Evolutionary conservation across 2,888 invertebrate species (phyloP), one percentile per base, ranked within the genome.

Genomic region (Drosophila trichaetosa): DNA sequence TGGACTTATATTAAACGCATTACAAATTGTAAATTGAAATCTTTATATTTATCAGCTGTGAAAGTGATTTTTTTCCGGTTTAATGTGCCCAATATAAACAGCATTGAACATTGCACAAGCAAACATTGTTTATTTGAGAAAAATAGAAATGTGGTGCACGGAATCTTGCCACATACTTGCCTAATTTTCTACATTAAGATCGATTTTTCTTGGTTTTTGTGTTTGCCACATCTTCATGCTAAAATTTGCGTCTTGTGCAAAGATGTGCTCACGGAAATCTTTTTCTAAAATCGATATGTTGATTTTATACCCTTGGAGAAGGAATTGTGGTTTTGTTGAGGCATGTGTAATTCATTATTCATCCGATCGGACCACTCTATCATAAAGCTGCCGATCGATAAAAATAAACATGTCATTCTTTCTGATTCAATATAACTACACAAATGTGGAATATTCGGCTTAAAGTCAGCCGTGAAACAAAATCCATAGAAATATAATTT

Each of bases 1-100:
- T 66, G 59, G 76, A 76, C 73, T 69, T 42, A 16, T 16, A 66
- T 63, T 57, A 59, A 52, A 56, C 67, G 52, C 52, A 29, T 21
- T 10, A 36, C 42, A 65, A 60, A 57, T 64, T 27, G 51, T 54
- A 68, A 56, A 46, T 77, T 8, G 40, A 60, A 40, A 58, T 58
- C 40, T 64, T 42, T 18, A 38, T 38, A 49, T 59, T 46, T 18
- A 29, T 36, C 38, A 31, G 16, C 11, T 24, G 16, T 2, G 36
- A 34, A 36, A 36, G 27, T 27, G 33, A 24, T 36, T 53, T 33
- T 18, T 13, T 29, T n/a, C 8, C 6, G 18, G 13, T 21, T 34
- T 21, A 21, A 16, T 31, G 36, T 24, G 33, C 36, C 31, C 11
- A 3, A 57, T 3, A 5, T 1, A 21, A n/a, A 21, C 31, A 27